Evolutionary conservation across 1,140 invertebrate genomes (phyloP), one percentile per base, ranked within the genome.

Genomic region (Ridgeia piscesae): DNA sequence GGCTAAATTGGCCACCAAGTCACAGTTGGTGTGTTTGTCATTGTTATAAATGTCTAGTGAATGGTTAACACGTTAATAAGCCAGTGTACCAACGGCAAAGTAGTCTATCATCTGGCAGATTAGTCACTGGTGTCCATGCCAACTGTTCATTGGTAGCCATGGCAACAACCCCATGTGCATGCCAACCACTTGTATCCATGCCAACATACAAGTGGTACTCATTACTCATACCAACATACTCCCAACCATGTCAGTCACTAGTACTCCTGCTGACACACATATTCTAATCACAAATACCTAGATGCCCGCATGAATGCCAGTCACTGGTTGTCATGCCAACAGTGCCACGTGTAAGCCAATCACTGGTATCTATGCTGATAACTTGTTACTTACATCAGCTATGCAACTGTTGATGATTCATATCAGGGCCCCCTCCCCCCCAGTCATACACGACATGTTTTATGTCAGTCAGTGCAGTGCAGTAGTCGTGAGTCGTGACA

Each of bases 331-430:
- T 21, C 58, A 77, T 77, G 58, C 17, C 58, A 77, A 31, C 58
- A 77, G 58, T 17, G 2, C 58, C 58, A 77, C 58, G 27, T 9
- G 27, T 21, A 0, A 77, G 58, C 17, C 2, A 4, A 77, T 77
- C 58, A 77, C 17, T 77, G 58, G 58, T 77, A 77, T 31, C 17
- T 31, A 77, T 77, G 58, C 58, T 14, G 58, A 77, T 21, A 77
- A 0, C 58, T 1, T 17, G 58, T 31, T 77, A 77, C 58, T 77
- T 77, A 11, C 48, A 50, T 50, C 48, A 50, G 21, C 48, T 50
- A 77, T 77, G 58, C 58, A 77, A 77, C 58, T 77, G 58, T 77
- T 77, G 58, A 77, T 77, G 58, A 77, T 77, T 77, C 58, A 77
- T 77, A 77, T 77, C 58, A 77, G 58, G 4, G 58, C 58, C 17